phyloP scores from a whole-genome alignment of 2,888 invertebrate species.

The Julus scanicus region DNA sequence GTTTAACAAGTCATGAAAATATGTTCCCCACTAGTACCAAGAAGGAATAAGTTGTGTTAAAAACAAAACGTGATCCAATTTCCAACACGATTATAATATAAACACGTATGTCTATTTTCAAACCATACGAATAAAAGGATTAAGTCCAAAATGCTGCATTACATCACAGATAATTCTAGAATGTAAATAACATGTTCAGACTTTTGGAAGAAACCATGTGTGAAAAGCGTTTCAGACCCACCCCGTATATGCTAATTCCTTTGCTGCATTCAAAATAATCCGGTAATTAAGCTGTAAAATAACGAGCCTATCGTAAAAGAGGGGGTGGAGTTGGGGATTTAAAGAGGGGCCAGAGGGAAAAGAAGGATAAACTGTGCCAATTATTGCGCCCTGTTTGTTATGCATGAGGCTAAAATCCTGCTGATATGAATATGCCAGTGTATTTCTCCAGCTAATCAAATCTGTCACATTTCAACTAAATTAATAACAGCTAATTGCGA shows the following conservation, averaged over 20 bases:
- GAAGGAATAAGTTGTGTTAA: neutral
- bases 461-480: neutral
- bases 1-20: no score
- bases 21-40: no score
- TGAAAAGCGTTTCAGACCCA: neutral
- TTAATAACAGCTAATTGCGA: slow-evolving; percentile 10
- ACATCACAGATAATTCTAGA: no score
- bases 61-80: neutral
- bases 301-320: neutral
- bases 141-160: neutral
- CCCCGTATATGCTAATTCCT: slow-evolving; percentile 12
- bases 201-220: no score
- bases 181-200: no score
- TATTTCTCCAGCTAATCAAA: neutral
- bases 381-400: neutral
- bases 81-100: no score
- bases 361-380: neutral
- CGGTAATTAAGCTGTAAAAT: neutral
- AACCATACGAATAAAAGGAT: no score
- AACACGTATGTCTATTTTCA: no score
- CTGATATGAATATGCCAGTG: no score
- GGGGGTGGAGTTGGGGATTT: neutral
- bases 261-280: neutral
- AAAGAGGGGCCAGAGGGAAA: neutral
- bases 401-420: neutral